A percentile compares a stretch with the other conserved stretches of the same genome.
Evolutionary conservation across 92 coral and sea anemone species (phyloP).

Genomic region (Hydrozoanthus gracilis): DNA sequence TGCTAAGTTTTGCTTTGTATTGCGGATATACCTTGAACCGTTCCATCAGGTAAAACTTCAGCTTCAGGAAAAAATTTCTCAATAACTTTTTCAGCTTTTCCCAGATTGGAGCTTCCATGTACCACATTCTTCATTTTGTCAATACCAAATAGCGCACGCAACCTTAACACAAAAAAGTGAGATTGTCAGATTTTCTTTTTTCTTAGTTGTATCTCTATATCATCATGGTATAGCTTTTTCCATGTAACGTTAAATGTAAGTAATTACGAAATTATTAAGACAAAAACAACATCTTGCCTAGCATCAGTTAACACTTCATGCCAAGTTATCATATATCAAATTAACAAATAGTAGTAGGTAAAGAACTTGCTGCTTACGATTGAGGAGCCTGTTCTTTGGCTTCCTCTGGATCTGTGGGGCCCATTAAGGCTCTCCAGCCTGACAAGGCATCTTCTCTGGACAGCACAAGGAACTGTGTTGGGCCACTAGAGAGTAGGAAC

Average conservation of each 20-base stretch:
- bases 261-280: no score
- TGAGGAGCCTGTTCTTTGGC: slow-evolving; percentile 90
- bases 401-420: slow-evolving; percentile 96
- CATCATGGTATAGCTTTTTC: background rate
- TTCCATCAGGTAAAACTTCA: slow-evolving; percentile 89
- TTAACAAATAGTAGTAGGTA: background rate
- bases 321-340: background rate
- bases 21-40: slow-evolving; percentile 70
- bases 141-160: slow-evolving; percentile 92
- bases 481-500: slow-evolving; percentile 68
- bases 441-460: slow-evolving; percentile 93
- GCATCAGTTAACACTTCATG: no score
- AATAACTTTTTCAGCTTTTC: slow-evolving; percentile 82
- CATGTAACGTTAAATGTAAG: no score
- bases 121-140: slow-evolving; percentile 93
- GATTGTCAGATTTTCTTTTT: background rate
- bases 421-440: slow-evolving; percentile 99
- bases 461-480: slow-evolving; percentile 86
- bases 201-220: background rate
- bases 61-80: slow-evolving; percentile 93
- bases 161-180: slow-evolving; percentile 37
- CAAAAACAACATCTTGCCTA: no score
- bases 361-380: slow-evolving; percentile 69
- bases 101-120: slow-evolving; percentile 91
- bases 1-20: no score